Evolutionary conservation across 2,888 invertebrate genomes (phyloP).

Genomic region (Scaptomyza tumidula): DNA sequence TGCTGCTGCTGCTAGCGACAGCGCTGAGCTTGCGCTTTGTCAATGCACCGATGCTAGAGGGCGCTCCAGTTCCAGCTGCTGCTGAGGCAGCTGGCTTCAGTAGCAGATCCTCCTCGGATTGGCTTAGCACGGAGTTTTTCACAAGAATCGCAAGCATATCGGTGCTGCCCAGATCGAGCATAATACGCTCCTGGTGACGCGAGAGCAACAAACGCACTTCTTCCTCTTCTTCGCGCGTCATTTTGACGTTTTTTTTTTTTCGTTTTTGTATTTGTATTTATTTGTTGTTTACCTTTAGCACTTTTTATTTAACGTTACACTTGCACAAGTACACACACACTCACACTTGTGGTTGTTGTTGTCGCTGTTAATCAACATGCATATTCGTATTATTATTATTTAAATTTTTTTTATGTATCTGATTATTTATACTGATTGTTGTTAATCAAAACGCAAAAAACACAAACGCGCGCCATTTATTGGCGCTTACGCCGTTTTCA

Average conservation of each 20-base stretch:
- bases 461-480: slow-evolving; percentile 71
- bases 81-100: slow-evolving; percentile 74
- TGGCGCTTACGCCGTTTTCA: slow-evolving; percentile 43
- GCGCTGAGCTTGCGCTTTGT: slow-evolving; percentile 81
- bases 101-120: slow-evolving; percentile 86
- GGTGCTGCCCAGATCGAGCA: slow-evolving; percentile 87
- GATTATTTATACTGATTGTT: slow-evolving; percentile 38
- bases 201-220: slow-evolving; percentile 87
- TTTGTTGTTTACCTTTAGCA: slow-evolving; percentile 39
- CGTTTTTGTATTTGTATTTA: not conserved
- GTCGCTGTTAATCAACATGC: slow-evolving; percentile 34
- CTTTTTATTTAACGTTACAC: slow-evolving; percentile 43
- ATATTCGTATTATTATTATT: slow-evolving; percentile 41
- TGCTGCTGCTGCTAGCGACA: slow-evolving; percentile 75
- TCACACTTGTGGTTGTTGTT: slow-evolving; percentile 25
- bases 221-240: slow-evolving; percentile 84
- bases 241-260: slow-evolving; percentile 54
- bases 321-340: slow-evolving; percentile 15
- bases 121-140: slow-evolving; percentile 88
- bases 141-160: slow-evolving; percentile 88
- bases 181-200: slow-evolving; percentile 87
- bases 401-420: slow-evolving; percentile 9
- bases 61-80: slow-evolving; percentile 42
- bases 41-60: slow-evolving; percentile 70
- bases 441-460: slow-evolving; percentile 47